Conservation (phyloP, 2,797 vertebrate species). For the Sphenodon punctatus region DNA sequence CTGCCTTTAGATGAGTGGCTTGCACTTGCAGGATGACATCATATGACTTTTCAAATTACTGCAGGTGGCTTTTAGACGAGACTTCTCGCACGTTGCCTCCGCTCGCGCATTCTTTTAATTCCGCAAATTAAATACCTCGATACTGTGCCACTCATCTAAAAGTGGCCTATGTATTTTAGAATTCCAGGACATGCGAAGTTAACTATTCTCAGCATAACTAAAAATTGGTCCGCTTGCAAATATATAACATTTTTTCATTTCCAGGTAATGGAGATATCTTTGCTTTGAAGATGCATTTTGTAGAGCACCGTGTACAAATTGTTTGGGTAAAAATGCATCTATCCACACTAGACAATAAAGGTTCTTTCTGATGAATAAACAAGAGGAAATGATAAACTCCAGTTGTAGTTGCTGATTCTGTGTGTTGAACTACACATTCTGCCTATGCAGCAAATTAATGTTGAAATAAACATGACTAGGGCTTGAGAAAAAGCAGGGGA, state of each 20-base stretch:
- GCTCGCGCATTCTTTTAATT: too few species aligned
- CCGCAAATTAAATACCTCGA: too few species aligned
- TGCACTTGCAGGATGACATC: too few species aligned
- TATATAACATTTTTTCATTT: conserved; percentile 1
- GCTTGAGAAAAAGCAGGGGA: neutral
- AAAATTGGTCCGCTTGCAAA: accelerated
- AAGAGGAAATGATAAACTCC: conserved; percentile 67
- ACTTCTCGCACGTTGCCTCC: too few species aligned
- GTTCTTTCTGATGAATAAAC: conserved; percentile 54
- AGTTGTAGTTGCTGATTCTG: conserved; percentile 64
- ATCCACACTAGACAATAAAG: conserved; percentile 68
- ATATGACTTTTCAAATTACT: too few species aligned
- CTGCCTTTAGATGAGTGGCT: too few species aligned
- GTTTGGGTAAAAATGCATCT: conserved; percentile 51
- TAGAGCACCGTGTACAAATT: conserved; percentile 56
- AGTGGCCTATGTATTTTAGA: neutral
- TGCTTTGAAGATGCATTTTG: conserved; percentile 3
- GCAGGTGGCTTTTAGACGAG: too few species aligned
- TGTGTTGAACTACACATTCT: conserved; percentile 53
- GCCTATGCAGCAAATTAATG: neutral
- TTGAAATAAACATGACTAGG: conserved; percentile 13
- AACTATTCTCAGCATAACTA: neutral
- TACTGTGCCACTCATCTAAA: too few species aligned
- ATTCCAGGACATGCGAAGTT: neutral
- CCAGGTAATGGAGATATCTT: neutral